Base-by-base conservation (phyloP, 2,113 vertebrate species). In the Chaenocephalus aceratus region DNA sequence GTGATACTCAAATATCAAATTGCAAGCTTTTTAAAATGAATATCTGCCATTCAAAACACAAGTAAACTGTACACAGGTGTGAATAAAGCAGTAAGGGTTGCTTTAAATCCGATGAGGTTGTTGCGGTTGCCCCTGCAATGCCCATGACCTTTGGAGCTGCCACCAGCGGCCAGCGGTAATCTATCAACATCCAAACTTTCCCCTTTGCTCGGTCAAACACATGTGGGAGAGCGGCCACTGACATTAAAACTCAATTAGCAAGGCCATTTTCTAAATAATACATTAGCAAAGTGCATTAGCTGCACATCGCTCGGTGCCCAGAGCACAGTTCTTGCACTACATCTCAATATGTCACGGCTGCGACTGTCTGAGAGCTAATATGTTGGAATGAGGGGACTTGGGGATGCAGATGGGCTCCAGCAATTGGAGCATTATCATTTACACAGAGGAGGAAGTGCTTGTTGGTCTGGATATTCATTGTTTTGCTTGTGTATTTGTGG, bases 201-300 rank as follows among this genome's bases (percentile, higher is more conserved):
- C 86, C 87, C 82, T 60, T 89, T 81, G 82, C 90, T 86, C 45
- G 59, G 83, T 93, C 89, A 84, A 87, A 92, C 88, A 83, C 83
- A 82, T 83, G 83, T 85, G 83, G 85, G 86, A 92, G 92, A 94
- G 91, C 84, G 83, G 89, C 91, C 88, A 73, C 90, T 94, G 93
- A 94, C 94, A 95, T 96, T 95, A 94, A 94, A 94, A 93, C 91
- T 93, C 94, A 94, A 94, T 95, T 96, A 94, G 92, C 80, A 67
- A 77, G 81, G 86, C 92, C 91, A 93, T 91, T 91, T 89, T 86
- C 91, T 94, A 94, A 94, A 94, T 95, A 94, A 94, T 94, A 90
- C 90, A 94, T 93, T 92, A 94, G 90, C 82, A 91, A 93, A 93
- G 93, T 93, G 90, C 92, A 94, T 94, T 93, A 92, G 90, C 89